These are phyloP conservation scores for Macrophya alboannulata DNA, from an alignment of 2,888 invertebrate species.

Conservation along the genomic window DNA sequence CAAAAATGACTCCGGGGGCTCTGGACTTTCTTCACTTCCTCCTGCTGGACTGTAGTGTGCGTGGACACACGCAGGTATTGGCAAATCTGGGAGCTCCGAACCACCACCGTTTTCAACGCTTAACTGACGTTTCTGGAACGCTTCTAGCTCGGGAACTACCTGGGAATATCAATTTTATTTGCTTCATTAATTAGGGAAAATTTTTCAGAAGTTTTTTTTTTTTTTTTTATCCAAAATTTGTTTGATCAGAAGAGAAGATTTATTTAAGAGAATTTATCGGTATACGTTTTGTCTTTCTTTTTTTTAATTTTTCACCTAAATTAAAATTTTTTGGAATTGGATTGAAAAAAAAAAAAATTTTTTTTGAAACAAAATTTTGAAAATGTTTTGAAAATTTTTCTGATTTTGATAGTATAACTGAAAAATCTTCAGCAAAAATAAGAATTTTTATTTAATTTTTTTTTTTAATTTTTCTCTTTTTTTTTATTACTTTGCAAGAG, in stretches of 20 bases:
- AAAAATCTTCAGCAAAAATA: too few relatives aligned
- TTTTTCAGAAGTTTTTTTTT: neutral
- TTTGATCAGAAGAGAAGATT: too few relatives aligned
- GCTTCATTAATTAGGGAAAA: slow-evolving; percentile 30
- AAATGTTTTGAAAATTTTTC: too few relatives aligned
- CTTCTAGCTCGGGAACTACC: slow-evolving; percentile 87
- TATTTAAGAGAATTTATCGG: too few relatives aligned
- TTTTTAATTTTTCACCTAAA: neutral
- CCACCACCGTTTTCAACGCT: slow-evolving; percentile 67
- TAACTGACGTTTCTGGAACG: slow-evolving; percentile 82
- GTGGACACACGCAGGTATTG: slow-evolving; percentile 88
- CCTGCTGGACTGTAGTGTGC: slow-evolving; percentile 83
- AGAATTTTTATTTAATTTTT: too few relatives aligned
- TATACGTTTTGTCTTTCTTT: neutral
- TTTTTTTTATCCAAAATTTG: neutral
- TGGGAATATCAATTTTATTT: slow-evolving; percentile 72
- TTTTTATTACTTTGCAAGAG: too few relatives aligned
- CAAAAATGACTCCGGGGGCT: slow-evolving; percentile 85
- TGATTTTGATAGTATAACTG: too few relatives aligned
- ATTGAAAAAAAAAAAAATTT: neutral
- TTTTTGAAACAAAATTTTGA: neutral
- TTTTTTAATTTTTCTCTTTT: too few relatives aligned
- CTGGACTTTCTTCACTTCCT: slow-evolving; percentile 76
- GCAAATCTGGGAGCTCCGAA: slow-evolving; percentile 81
- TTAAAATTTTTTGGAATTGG: neutral